Base-by-base conservation (phyloP, 2,797 vertebrate genomes). In the Centroberyx gerrardi region DNA sequence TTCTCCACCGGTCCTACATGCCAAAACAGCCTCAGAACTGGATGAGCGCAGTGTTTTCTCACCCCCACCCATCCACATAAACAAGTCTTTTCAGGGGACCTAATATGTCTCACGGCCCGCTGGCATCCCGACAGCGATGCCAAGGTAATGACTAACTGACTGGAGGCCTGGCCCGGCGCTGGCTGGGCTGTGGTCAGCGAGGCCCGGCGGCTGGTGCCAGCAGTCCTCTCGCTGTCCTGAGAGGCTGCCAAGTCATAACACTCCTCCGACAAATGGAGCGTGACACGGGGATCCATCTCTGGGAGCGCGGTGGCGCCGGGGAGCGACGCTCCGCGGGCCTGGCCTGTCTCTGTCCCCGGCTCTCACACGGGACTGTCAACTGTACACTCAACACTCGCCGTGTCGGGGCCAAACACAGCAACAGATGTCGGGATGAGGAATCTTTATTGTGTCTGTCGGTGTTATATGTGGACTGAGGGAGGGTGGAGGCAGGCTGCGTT, bases 171-270 rank as follows among this genome's bases (percentile, higher is more conserved):
- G 59, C 63, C 8, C 18, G 13, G 62, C 17, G 51, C 70, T 72
- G 78, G 82, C 75, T 74, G 71, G 38, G 48, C 4, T 75, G 85
- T 72, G 73, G 88, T 88, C 59, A 68, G 81, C 3, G 77, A 22
- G 72, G 72, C 46, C 54, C 0, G 4, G 36, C 22, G 64, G 71
- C 40, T 42, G 4, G 68, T 81, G 85, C 87, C 82, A 83, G 82
- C 67, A 14, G 80, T 29, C 81, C 76, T 78, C 72, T 82, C 5
- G 54, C 76, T 48, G 75, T 72, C 67, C 78, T 0, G 63, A 65
- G 27, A 53, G 1, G 63, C 68, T 85, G 81, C 88, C 86, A 90
- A 83, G 81, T 87, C 84, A 79, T 71, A 87, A 68, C 77, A 83
- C 79, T 79, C 46, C 82, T 78, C 55, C 59, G 51, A 76, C 86